Conservation (phyloP, 2,888 invertebrate genomes). For the Teinopalpus imperialis region DNA sequence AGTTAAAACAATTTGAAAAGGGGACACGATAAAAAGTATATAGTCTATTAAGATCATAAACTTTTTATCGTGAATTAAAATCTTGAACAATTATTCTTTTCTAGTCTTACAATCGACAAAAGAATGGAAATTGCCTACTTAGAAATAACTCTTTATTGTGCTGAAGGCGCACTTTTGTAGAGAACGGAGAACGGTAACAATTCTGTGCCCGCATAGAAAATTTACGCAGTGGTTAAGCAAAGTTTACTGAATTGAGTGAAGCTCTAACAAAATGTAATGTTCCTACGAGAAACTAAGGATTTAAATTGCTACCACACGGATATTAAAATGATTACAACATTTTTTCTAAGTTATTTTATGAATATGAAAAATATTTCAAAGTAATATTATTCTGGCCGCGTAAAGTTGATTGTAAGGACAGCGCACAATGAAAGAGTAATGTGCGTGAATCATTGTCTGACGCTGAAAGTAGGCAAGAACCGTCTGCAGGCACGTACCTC, state of each 20-base stretch:
- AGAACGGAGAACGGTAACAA: too few species aligned
- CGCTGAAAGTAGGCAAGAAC: constrained; percentile 2
- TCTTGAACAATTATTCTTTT: constrained; percentile 7
- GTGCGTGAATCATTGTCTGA: constrained; percentile 3
- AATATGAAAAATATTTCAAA: constrained; percentile 7
- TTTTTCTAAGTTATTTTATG: constrained; percentile 10
- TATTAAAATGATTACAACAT: too few species aligned
- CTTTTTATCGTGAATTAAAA: too few species aligned
- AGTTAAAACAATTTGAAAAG: too few species aligned
- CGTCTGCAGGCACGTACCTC: neutral
- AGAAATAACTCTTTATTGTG: neutral
- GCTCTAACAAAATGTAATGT: neutral
- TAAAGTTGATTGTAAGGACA: constrained; percentile 5
- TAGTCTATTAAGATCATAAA: too few species aligned
- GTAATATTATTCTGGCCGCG: constrained; percentile 9
- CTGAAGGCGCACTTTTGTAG: too few species aligned
- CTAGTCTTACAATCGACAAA: neutral
- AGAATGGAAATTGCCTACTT: constrained; percentile 12
- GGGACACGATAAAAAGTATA: too few species aligned
- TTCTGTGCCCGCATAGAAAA: constrained; percentile 12
- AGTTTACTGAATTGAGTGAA: constrained; percentile 8
- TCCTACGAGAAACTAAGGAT: neutral
- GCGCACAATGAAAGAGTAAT: constrained; percentile 3
- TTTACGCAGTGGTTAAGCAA: constrained; percentile 1
- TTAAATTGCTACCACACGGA: too few species aligned